Base-by-base conservation (phyloP, 2,797 vertebrate genomes). In the Sebastes trivittatus region DNA sequence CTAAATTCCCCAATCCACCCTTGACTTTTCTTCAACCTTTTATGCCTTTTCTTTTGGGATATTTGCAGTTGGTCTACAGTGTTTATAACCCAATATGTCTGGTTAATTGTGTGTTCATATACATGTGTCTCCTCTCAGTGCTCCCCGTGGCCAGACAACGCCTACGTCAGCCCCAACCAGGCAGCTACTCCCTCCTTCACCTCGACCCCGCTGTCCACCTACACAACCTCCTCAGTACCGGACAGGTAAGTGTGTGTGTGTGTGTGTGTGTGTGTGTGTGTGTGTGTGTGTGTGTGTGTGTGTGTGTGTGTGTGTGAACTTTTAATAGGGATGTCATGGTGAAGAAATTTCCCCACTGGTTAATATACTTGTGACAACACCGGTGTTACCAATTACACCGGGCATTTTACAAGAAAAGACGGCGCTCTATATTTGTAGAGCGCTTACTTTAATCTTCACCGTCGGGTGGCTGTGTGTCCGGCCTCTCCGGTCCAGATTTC, bases 111-210 rank as follows among this genome's bases (percentile, higher is more conserved):
- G 11, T 72, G 18, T 75, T 60, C 36, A 16, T n/a, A 23, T 59
- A 4, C 38, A 8, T 75, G 5, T 75, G 25, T 87, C 6, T 80
- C 38, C 61, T 25, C 87, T 91, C 89, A 99, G 98, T 99, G 98
- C 64, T 98, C 98, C 58, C 98, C 97, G 0, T 99, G 98, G 98
- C 97, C 97, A 0, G 97, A 98, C 84, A 95, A 95, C 22, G 91
- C 97, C 59, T 99, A 97, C 84, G 95, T 96, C 87, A 97, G 96
- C 93, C 95, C 93, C 91, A 97, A 95, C 87, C 96, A 98, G 85
- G 94, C 97, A 92, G 94, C 97, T 89, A 95, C 95, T 68, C 96
- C 97, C 69, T 84, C 96, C 73, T 98, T 98, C 89, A 91, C 96
- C 86, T 96, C 97, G 87, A 92, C 97, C 66, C 93, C 94, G 0